Base-by-base conservation (phyloP, 2,113 vertebrate genomes). In the Prunella fulvescens region DNA sequence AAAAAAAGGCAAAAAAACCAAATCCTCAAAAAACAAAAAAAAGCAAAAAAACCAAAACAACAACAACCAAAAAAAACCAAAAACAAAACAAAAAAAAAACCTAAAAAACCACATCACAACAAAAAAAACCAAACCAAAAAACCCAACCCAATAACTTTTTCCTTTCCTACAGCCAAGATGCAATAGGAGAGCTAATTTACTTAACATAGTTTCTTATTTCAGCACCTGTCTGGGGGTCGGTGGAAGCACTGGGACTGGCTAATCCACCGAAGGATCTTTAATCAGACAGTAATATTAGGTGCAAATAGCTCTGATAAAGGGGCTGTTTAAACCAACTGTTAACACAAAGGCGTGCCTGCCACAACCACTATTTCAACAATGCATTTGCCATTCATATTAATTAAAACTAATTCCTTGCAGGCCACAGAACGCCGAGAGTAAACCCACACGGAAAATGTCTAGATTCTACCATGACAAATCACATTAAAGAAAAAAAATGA, bases 321-420 rank as follows among this genome's bases (percentile, higher is more conserved):
- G 50, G 45, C 51, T 91, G 60, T 91, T 95, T 95, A 96, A 87
- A 81, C 50, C 77, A 92, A 88, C 61, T 92, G 66, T 67, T 94
- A 96, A 79, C 67, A 95, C 56, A 96, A 84, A 96, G 86, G 86
- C 8, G 1, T 91, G 84, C 57, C 91, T 91, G 76, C 54, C 73
- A 85, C 51, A 61, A 61, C 17, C 23, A 88, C 90, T 92, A 67
- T 74, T 92, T 95, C 90, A 93, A 95, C 93, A 95, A 92, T 66
- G 71, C 29, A 72, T 89, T 95, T 91, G 71, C 48, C 81, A 88
- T 39, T 91, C 84, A 39, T 48, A 77, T 92, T 95, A 94, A 94
- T 94, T 92, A 91, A 96, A 97, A 91, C 26, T 70, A 95, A 96
- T 93, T 84, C 96, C 92, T 96, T 87, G 71, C 71, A 95, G 93